Conservation (phyloP, 2,113 vertebrate genomes). For the Oncorhynchus gorbuscha region DNA sequence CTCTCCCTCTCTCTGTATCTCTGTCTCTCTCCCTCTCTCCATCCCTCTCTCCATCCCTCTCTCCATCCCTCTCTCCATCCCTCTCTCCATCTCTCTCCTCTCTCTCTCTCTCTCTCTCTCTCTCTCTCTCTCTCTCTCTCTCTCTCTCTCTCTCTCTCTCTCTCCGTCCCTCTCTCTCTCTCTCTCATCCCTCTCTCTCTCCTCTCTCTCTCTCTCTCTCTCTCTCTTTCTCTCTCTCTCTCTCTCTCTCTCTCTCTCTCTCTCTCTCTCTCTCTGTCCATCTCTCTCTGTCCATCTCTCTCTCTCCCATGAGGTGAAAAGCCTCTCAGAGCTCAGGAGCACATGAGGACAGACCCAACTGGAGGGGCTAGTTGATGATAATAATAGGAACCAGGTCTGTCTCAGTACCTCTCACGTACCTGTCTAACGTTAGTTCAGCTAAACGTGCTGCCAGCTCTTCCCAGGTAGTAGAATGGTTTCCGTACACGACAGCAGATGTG, state of each 20-base stretch:
- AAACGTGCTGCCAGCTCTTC: slow-evolving; percentile 7
- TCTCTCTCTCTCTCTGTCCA: slow-evolving; percentile 7
- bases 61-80: too few relatives aligned
- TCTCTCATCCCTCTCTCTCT: slow-evolving; percentile 9
- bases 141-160: not conserved
- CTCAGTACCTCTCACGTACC: not conserved
- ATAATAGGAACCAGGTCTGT: slow-evolving; percentile 52
- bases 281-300: slow-evolving; percentile 27
- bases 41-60: too few relatives aligned
- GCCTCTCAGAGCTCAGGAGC: slow-evolving; percentile 36
- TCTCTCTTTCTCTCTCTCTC: too few relatives aligned
- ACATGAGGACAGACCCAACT: slow-evolving; percentile 42
- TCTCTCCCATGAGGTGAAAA: slow-evolving; percentile 54
- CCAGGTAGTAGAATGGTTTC: not conserved
- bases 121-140: too few relatives aligned
- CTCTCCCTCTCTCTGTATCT: too few relatives aligned
- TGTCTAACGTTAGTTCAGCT: slow-evolving; percentile 27
- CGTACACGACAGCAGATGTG: not conserved
- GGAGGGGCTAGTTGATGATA: slow-evolving; percentile 44
- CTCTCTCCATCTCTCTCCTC: too few relatives aligned
- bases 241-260: slow-evolving; percentile 1
- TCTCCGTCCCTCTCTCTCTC: not conserved
- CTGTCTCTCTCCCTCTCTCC: too few relatives aligned
- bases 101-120: not conserved
- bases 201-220: too few relatives aligned